Evolutionary conservation across 2,113 vertebrate species (phyloP), one percentile per base, ranked within the genome.

Genomic region (Eira barbara): DNA sequence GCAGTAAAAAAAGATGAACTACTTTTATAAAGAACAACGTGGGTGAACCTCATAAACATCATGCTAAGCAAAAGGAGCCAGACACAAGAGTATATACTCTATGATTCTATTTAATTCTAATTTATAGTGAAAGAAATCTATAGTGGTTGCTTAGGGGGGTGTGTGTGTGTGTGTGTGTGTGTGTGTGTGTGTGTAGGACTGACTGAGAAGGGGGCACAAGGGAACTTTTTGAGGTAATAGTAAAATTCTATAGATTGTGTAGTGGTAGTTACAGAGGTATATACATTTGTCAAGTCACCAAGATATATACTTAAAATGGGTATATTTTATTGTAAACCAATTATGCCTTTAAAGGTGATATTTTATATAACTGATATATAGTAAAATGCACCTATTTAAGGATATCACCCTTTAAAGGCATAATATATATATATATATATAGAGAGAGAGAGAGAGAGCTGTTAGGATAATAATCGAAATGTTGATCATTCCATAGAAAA

Each of bases 21-120:
- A 87, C 18, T 55, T n/a, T 76, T 88, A 73, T 31, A 29, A 34
- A 73, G 52, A 83, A 96, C 10, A 93, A 88, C 8, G 42, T 20
- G 25, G n/a, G 12, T 86, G 25, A 67, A 55, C 47, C 49, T 89
- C 73, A 45, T 52, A 87, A 81, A 76, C n/a, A 61, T 59, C 47
- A 78, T 63, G 27, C 78, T 88, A 69, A n/a, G 23, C n/a, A 55
- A 79, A 86, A 82, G 65, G 74, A 86, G 31, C 23, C 18, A 87
- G 25, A 71, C 9, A 47, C 34, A 65, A 39, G 34, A 42, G 23
- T 27, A 39, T 31, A 67, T 11, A 39, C 2, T 69, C 17, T 42
- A 21, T 74, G 45, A 95, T 59, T 90, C 67, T 82, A 78, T 42
- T 71, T 94, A 82, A 36, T 69, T 42, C 61, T 89, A 95, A 95